These are phyloP conservation scores for Gambusia yucatana DNA, from an alignment of 2,797 vertebrate species.

Conservation along the genomic window DNA sequence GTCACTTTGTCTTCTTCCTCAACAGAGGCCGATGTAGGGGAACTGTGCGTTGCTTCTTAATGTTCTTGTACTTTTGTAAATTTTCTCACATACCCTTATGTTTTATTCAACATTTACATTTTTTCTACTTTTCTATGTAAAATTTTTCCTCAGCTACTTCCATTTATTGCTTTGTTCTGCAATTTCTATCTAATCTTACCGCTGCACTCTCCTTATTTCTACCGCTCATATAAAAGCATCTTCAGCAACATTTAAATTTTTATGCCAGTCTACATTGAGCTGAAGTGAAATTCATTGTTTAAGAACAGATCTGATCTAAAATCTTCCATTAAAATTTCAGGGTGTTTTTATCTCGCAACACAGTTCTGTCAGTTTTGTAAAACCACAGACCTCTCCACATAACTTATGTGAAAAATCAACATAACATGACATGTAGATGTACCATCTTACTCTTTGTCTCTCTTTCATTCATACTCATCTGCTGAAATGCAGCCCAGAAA, in stretches of 20 bases:
- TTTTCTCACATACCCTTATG: slow-evolving; percentile 18
- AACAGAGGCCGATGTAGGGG: not conserved
- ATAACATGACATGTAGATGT: slow-evolving; percentile 4
- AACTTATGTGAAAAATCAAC: not conserved
- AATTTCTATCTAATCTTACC: slow-evolving; percentile 6
- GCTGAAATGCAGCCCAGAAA: not conserved
- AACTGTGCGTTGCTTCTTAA: not conserved
- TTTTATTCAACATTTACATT: slow-evolving; percentile 42
- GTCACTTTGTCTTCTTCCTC: slow-evolving; percentile 11
- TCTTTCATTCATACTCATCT: not conserved
- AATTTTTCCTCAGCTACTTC: slow-evolving; percentile 28
- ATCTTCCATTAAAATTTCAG: not conserved
- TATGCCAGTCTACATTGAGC: not conserved
- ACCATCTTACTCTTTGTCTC: not conserved
- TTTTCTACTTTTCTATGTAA: slow-evolving; percentile 21
- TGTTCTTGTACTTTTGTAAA: not conserved
- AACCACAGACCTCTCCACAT: not conserved
- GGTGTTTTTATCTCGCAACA: not conserved
- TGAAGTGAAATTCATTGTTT: not conserved
- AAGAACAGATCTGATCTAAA: not conserved
- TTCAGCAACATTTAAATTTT: not conserved
- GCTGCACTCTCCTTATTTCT: not conserved
- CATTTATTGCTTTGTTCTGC: slow-evolving; percentile 5
- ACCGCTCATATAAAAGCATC: not conserved
- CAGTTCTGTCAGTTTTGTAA: not conserved